These are phyloP conservation scores for Limnephilus rhombicus DNA, from an alignment of 2,888 invertebrate species.

Conservation along the genomic window DNA sequence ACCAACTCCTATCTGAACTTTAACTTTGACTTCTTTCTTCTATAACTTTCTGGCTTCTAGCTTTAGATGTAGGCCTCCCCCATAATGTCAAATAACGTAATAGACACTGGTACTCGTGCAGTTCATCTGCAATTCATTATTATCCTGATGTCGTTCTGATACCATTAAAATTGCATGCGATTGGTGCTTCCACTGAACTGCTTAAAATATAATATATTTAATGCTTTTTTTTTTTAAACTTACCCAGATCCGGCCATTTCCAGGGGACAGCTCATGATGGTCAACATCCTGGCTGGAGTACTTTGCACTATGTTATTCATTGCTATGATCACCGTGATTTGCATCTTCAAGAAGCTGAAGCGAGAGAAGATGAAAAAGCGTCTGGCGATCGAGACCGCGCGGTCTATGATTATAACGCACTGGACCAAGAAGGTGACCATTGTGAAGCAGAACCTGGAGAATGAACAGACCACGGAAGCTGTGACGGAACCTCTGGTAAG, in stretches of 20 bases:
- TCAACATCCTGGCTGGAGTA: slow-evolving; percentile 79
- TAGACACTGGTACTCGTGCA: too few relatives aligned
- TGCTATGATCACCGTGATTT: slow-evolving; percentile 79
- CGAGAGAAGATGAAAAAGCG: slow-evolving; percentile 89
- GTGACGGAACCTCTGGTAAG: slow-evolving; percentile 82
- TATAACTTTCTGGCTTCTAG: too few relatives aligned
- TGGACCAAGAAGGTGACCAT: slow-evolving; percentile 95
- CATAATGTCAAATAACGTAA: too few relatives aligned
- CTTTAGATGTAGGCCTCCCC: too few relatives aligned
- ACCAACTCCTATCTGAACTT: too few relatives aligned
- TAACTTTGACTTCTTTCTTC: too few relatives aligned
- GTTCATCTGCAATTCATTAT: too few relatives aligned
- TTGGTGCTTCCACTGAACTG: too few relatives aligned
- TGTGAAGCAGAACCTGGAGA: slow-evolving; percentile 85
- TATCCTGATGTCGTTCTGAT: too few relatives aligned
- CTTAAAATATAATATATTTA: too few relatives aligned
- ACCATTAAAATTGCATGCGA: too few relatives aligned
- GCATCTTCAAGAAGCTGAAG: slow-evolving; percentile 84
- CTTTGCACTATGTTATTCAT: slow-evolving; percentile 80
- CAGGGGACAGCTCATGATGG: slow-evolving; percentile 68
- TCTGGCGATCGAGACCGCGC: slow-evolving; percentile 87
- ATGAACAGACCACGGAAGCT: slow-evolving; percentile 74
- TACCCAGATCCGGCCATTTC: slow-evolving; percentile 67
- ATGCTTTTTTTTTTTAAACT: slow-evolving; percentile 52
- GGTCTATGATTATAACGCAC: slow-evolving; percentile 88